Conservation (phyloP, 2,797 vertebrate genomes). For the Benthosema pterotum region DNA sequence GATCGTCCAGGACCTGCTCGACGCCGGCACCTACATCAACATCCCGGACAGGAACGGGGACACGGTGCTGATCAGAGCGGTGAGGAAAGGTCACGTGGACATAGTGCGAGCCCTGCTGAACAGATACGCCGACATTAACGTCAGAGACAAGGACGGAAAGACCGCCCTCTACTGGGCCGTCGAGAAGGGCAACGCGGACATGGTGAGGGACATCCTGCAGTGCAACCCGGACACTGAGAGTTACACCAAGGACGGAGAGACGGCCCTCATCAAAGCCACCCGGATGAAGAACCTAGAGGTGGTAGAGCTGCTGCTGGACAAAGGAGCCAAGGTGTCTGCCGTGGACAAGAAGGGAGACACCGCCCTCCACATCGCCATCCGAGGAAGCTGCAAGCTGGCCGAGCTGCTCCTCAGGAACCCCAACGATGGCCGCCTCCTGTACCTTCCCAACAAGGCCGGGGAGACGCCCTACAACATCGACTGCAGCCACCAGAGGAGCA, state of each 20-base stretch:
- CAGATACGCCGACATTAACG: slow-evolving; percentile 98
- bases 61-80: slow-evolving; percentile 95
- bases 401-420: slow-evolving; percentile 95
- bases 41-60: slow-evolving; percentile 96
- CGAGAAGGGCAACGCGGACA: slow-evolving; percentile 94
- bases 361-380: slow-evolving; percentile 95
- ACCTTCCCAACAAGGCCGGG: slow-evolving; percentile 95
- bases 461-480: slow-evolving; percentile 99
- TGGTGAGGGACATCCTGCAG: slow-evolving; percentile 97
- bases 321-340: slow-evolving; percentile 96
- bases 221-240: slow-evolving; percentile 98
- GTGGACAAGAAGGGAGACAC: slow-evolving; percentile 98
- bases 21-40: slow-evolving; percentile 96
- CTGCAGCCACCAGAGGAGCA: slow-evolving; percentile 98
- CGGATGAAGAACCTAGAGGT: slow-evolving; percentile 99
- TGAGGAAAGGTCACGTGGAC: slow-evolving; percentile 96
- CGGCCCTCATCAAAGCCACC: slow-evolving; percentile 96
- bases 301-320: slow-evolving; percentile 95
- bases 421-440: slow-evolving; percentile 95
- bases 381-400: slow-evolving; percentile 94
- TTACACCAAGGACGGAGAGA: slow-evolving; percentile 97
- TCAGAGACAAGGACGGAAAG: slow-evolving; percentile 97
- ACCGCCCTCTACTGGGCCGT: slow-evolving; percentile 98
- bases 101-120: slow-evolving; percentile 95
- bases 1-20: slow-evolving; percentile 95